Conservation (phyloP, 2,888 invertebrate genomes). For the Drosophila basisetae region DNA sequence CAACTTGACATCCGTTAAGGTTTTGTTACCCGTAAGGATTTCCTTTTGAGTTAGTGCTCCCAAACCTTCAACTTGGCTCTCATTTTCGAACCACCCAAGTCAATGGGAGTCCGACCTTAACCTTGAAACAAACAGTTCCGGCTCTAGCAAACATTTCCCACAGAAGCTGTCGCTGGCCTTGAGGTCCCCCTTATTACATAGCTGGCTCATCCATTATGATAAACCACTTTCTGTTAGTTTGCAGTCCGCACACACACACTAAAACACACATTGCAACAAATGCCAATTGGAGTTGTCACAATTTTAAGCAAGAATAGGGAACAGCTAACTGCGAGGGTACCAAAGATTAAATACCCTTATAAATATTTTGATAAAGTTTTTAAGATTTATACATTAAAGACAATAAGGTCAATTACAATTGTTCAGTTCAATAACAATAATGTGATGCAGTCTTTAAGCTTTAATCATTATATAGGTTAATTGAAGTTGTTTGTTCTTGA, state of each 20-base stretch:
- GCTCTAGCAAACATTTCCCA: constrained; percentile 54
- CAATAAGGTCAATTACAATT: neutral
- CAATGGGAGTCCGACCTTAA: constrained; percentile 26
- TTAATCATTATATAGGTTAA: neutral
- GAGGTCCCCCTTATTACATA: constrained; percentile 34
- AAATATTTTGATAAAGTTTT: neutral
- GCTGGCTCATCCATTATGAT: constrained; percentile 69
- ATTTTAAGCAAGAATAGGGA: constrained; percentile 2
- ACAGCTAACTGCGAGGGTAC: neutral
- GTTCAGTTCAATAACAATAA: neutral
- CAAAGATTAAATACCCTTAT: constrained; percentile 4
- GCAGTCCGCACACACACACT: constrained; percentile 18
- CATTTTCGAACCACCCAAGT: constrained; percentile 9
- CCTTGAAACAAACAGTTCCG: constrained; percentile 65
- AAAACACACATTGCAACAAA: constrained; percentile 27
- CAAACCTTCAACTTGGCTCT: constrained; percentile 27
- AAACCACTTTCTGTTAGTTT: constrained; percentile 67
- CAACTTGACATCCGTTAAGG: constrained; percentile 21
- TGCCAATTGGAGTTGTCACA: constrained; percentile 31
- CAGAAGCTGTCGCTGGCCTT: constrained; percentile 47
- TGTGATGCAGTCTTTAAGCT: neutral
- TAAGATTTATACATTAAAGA: neutral
- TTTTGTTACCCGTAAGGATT: neutral
- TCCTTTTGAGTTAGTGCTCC: neutral
- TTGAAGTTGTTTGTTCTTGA: neutral